A percentile compares a stretch with the other conserved stretches of the same genome.
These are phyloP conservation scores for Chrysocyon brachyurus DNA, from an alignment of 2,797 vertebrate genomes.

Conservation along the genomic window DNA sequence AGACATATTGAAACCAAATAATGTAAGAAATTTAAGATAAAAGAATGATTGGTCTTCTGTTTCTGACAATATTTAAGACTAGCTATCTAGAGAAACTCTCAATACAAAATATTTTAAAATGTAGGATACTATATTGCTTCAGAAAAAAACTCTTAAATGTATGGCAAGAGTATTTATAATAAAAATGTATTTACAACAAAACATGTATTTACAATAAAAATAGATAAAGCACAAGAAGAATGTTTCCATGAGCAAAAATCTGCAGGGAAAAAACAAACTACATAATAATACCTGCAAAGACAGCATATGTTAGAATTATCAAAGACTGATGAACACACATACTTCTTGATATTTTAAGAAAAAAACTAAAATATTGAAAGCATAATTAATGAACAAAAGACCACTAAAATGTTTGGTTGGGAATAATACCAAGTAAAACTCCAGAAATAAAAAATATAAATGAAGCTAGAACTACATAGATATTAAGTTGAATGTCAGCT, in stretches of 20 bases:
- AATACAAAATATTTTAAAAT: background rate
- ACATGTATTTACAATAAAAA: conserved; percentile 20
- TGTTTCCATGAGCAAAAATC: background rate
- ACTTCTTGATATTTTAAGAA: background rate
- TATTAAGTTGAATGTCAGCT: background rate
- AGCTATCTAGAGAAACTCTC: background rate
- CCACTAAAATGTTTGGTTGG: background rate
- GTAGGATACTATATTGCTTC: background rate
- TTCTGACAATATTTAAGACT: conserved; percentile 5
- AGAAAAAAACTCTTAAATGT: conserved; percentile 2
- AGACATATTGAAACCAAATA: conserved; percentile 35
- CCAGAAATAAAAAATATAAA: conserved; percentile 43
- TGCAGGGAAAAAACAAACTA: background rate
- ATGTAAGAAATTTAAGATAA: conserved; percentile 31
- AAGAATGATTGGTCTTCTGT: background rate
- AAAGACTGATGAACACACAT: background rate
- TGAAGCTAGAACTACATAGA: background rate
- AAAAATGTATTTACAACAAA: conserved; percentile 9
- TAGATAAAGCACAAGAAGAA: background rate
- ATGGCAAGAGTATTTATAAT: background rate
- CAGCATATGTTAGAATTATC: background rate
- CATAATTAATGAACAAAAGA: background rate
- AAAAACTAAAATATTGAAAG: background rate
- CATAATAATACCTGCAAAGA: conserved; percentile 7
- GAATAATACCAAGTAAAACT: background rate